Conservation (phyloP, 2,888 invertebrate genomes). For the Aphidoletes aphidimyza region DNA sequence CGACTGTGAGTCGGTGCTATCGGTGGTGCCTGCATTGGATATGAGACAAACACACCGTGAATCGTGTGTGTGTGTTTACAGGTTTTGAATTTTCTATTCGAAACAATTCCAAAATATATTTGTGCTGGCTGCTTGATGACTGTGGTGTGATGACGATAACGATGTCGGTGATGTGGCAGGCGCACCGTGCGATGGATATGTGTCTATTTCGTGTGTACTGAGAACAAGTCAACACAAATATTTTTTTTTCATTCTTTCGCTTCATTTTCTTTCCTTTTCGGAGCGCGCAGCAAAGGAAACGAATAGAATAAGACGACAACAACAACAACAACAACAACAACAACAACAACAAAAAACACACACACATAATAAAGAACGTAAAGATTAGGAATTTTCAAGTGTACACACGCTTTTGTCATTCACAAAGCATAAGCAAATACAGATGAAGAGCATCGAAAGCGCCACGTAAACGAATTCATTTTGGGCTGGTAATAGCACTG, state of each 20-base stretch:
- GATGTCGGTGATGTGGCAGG: neutral
- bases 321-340: no score
- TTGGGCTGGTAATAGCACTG: neutral
- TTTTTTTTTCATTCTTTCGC: no score
- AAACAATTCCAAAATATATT: neutral
- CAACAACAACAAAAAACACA: no score
- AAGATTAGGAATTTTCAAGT: conserved; percentile 2
- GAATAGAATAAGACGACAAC: no score
- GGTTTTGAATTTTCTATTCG: neutral
- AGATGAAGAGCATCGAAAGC: no score
- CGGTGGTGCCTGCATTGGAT: no score
- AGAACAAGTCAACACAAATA: conserved; percentile 6
- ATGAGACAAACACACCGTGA: no score
- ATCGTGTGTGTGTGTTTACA: neutral
- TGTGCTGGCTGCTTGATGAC: neutral
- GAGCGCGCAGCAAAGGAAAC: no score
- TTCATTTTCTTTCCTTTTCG: no score
- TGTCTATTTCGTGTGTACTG: neutral
- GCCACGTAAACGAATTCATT: neutral
- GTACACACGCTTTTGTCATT: neutral
- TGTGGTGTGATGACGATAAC: neutral
- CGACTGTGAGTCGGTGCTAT: no score
- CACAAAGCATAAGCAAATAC: neutral
- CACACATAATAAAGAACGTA: no score
- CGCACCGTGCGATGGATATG: neutral